Evolutionary conservation across 2,888 invertebrate genomes (phyloP), one percentile per base, ranked within the genome.

Genomic region (Tachina grossa): DNA sequence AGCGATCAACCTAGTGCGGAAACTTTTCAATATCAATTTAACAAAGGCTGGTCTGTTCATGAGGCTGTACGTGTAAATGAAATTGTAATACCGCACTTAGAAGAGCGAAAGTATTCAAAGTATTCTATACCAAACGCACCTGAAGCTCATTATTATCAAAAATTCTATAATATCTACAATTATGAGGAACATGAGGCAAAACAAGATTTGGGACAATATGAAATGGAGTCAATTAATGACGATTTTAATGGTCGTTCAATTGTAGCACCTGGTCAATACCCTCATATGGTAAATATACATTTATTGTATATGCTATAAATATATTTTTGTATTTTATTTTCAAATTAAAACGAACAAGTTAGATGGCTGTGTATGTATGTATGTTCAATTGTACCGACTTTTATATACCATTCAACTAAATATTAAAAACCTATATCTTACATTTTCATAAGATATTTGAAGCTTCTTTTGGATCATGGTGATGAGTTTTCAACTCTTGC

Each of bases 231-330:
- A 66, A 83, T 77, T 41, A 84, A 86, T 75, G 89, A 89, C 66
- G 89, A 90, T 74, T 90, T 92, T 76, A 89, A 89, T 78, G 91
- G 91, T 1, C 88, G 91, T 45, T 89, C 89, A 16, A 82, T 89
- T 57, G 90, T 90, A 5, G 88, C 89, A 22, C 90, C 91, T 11
- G 91, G 91, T 43, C 89, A 91, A 84, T 91, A 90, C 86, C 91
- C 91, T 4, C 91, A 91, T 81, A 91, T 91, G 91, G 90, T 90
- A 84, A 83, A 65, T 77, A 66, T 53, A 19, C 53, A 31, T 41
- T 31, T 59, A 61, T n/a, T 39, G 6, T 31, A 4, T 16, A 16
- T 31, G 55, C 14, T 61, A 41, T 14, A 41, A 45, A 55, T 41
- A 13, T 14, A n/a, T 77, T 49, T 19, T 61, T 51, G 19, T 39